Evolutionary conservation across 1,140 invertebrate genomes (phyloP), one percentile per base, ranked within the genome.

Genomic region (Bombus picipes): DNA sequence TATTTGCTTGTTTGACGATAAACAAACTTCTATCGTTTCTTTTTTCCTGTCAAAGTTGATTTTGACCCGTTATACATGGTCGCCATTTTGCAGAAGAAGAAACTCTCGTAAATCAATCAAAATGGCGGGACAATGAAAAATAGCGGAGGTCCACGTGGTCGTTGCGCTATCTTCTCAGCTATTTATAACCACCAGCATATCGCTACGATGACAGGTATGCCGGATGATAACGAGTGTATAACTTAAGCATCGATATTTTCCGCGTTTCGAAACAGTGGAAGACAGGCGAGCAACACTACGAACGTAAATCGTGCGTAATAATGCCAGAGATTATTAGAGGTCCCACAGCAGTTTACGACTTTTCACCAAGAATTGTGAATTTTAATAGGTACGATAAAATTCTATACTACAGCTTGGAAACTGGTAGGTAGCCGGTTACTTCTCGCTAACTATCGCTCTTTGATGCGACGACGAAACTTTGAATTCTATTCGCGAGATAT

Each of bases 151-250:
- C 28, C 28, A 43, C 28, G 28, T 15, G 39, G 71, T 32, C 37
- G 8, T 59, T 18, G 47, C 53, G 65, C n/a, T 73, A 73, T 83
- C 71, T 39, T 53, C 15, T 10, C 13, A 25, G 18, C n/a, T 83
- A 83, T 83, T 83, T 83, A 83, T 83, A 76, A 59, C n/a, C 25
- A 9, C 28, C 39, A 28, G 28, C 70, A 34, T 75, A 72, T 62
- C 71, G 81, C 25, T n/a, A 39, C 59, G 47, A 75, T 66, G 81
- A 75, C 70, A 75, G 68, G 81, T 83, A 75, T n/a, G 37, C 25
- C 28, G 9, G 5, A 22, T 53, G 68, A 70, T 70, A 70, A n/a
- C 22, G 68, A 70, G 10, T 25, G 22, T 25, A 22, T 62, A 18
- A 25, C 37, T 22, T 0, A 37, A n/a, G 18, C 34, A 53, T 39